Percentiles rank a stretch among this genome's conserved stretches.
Evolutionary conservation across 2,797 vertebrate genomes (phyloP).

Genomic region (Sebastes miniatus): DNA sequence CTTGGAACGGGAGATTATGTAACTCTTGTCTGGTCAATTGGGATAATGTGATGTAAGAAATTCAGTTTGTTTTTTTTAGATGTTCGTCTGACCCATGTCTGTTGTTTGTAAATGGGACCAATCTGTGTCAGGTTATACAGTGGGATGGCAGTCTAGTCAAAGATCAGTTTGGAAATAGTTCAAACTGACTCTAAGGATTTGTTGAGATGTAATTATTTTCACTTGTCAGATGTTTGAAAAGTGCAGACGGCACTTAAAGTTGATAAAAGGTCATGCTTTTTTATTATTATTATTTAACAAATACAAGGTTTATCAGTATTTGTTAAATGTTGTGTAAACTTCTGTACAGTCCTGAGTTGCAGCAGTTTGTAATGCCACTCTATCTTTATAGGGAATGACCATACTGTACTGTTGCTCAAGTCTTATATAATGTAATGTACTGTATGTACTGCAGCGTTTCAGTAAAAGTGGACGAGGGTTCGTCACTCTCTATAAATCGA

Average conservation of each 20-base stretch:
- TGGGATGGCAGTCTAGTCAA: not conserved
- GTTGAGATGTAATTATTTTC: conserved; percentile 43
- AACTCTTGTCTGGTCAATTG: not conserved
- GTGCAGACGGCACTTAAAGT: not conserved
- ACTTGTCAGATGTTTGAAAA: not conserved
- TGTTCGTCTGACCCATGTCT: not conserved
- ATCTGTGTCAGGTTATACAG: conserved; percentile 58
- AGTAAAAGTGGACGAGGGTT: conserved; percentile 38
- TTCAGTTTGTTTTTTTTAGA: not conserved
- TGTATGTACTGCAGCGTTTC: conserved; percentile 14
- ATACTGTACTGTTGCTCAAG: not conserved
- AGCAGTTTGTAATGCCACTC: not conserved
- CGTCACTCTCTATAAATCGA: not conserved
- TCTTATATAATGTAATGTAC: not conserved
- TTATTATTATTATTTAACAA: conserved; percentile 19
- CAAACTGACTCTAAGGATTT: not conserved
- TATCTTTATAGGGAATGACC: not conserved
- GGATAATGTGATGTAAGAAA: not conserved
- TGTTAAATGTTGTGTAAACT: not conserved
- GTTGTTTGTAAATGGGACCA: conserved; percentile 36
- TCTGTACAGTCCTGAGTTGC: not conserved
- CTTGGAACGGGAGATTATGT: not conserved
- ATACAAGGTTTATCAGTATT: not conserved
- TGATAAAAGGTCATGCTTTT: not conserved
- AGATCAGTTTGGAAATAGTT: conserved; percentile 46